Base-by-base conservation (phyloP, 2,113 vertebrate species). In the Pelobates fuscus region DNA sequence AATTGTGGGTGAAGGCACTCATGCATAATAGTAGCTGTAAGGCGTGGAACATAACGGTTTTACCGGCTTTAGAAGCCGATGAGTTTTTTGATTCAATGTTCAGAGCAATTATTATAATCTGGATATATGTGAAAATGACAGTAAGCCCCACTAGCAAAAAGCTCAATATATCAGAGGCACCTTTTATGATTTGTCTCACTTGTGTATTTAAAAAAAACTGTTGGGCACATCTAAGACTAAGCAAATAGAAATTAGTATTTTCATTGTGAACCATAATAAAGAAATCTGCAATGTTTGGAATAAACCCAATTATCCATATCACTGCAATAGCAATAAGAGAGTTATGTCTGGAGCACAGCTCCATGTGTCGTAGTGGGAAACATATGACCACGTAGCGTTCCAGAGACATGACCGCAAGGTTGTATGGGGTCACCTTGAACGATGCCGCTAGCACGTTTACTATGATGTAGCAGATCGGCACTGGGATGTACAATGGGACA, bases 71-170 rank as follows among this genome's bases (percentile, higher is more conserved):
- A 24, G 41, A 61, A 23, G 69, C 58, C 7, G 64, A 60, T 3
- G 30, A 21, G 12, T 59, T 67, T 6, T 23, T 15, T 0, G 65
- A 59, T 8, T 61, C 37, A 1, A 67, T 14, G 26, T 57, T 67
- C 24, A 25, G 2, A 14, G 73, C 73, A 2, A 67, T 64, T 18
- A 59, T 4, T 24, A 49, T 67, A 18, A 76, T 67, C 27, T 67
- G 55, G 26, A 76, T 41, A 20, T 76, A 76, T 5, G 73, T 76
- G 32, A 67, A 67, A 2, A 76, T 6, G 11, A 76, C 67, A 8
- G 67, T 41, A 7, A 76, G 25, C 1, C 49, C 55, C 15, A 68
- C 64, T n/a, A 54, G 8, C 11, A 52, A 49, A 29, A 76, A 76
- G 0, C 18, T 57, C 29, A 76, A 18, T 12, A 20, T 10, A 8